Base-by-base conservation (phyloP, 2,797 vertebrate species). In the Decapterus maruadsi region DNA sequence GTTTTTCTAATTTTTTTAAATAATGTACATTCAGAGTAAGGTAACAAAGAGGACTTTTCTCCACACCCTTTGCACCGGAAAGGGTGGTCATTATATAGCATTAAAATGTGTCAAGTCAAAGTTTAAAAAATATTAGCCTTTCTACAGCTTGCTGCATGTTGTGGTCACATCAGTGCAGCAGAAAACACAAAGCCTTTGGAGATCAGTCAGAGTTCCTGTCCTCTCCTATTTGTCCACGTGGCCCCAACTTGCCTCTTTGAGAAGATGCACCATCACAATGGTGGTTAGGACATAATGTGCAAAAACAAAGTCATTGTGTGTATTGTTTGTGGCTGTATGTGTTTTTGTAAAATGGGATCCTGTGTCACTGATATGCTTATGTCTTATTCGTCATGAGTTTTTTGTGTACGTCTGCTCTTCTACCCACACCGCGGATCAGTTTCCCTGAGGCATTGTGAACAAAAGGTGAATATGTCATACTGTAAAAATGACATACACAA, bases 121-220 rank as follows among this genome's bases (percentile, higher is more conserved):
- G 14, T 54, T 14, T 64, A 59, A 53, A 36, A 42, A 58, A 46
- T 36, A 75, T 26, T 8, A 10, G 13, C 16, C 46, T 29, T 53
- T 74, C 45, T n/a, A 8, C 14, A 51, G 40, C 1, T 45, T 50
- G 12, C 16, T 48, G 31, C 60, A 48, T 48, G 43, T 31, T 29
- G 2, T 34, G 3, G 57, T 61, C 17, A 26, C 54, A 14, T 26
- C 13, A 3, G 6, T 29, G 11, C 5, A 43, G 19, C n/a, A 51
- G 61, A 42, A 48, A 77, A 66, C 36, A 40, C 43, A 62, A 67
- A 67, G 36, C 57, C 45, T 16, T 45, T 19, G 10, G 50, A 61
- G 45, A 54, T 19, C 14, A 62, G n/a, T 14, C 16, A 17, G 50
- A 22, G 22, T 13, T 60, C 14, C 40, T 67, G 63, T 43, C 62